A percentile compares a stretch with the other conserved stretches of the same genome.
phyloP scores from a whole-genome alignment of 2,797 vertebrate species.

The Cynodonichthys magdalenae region DNA sequence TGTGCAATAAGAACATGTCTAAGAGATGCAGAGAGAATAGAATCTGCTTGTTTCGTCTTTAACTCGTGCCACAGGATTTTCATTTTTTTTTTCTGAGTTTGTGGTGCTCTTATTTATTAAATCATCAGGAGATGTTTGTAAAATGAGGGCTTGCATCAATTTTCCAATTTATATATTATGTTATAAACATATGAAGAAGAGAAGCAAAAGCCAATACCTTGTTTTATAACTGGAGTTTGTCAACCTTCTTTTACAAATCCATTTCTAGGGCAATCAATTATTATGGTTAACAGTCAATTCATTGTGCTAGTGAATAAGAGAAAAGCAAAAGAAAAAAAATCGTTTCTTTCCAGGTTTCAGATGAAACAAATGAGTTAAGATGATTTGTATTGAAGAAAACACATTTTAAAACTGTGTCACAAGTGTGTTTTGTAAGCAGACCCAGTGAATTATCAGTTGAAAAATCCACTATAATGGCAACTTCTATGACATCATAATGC shows the following conservation, averaged over 20 bases:
- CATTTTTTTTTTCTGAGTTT: conserved; percentile 45
- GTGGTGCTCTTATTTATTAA: conserved; percentile 27
- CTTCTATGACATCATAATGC: conserved; percentile 13
- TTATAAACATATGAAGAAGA: not conserved
- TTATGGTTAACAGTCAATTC: too few species aligned
- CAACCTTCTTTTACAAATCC: not conserved
- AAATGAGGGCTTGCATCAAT: conserved; percentile 49
- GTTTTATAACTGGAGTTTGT: not conserved
- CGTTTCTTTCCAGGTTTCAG: not conserved
- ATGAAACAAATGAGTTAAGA: too few species aligned
- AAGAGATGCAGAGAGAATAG: conserved; percentile 46
- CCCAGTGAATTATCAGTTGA: conserved; percentile 22
- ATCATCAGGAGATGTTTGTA: conserved; percentile 33
- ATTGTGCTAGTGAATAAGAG: too few species aligned
- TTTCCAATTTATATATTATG: not conserved
- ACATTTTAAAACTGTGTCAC: too few species aligned
- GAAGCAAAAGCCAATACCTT: not conserved
- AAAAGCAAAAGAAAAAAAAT: not conserved
- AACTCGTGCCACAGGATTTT: conserved; percentile 48
- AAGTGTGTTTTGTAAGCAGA: conserved; percentile 14
- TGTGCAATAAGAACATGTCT: conserved; percentile 71
- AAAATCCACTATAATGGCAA: conserved; percentile 49
- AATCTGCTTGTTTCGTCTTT: conserved; percentile 50
- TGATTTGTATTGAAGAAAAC: too few species aligned
- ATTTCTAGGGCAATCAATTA: not conserved